Percentiles rank a stretch among this genome's conserved stretches.
phyloP scores from a whole-genome alignment of 2,797 vertebrate species.

The Ambastaia sidthimunki region DNA sequence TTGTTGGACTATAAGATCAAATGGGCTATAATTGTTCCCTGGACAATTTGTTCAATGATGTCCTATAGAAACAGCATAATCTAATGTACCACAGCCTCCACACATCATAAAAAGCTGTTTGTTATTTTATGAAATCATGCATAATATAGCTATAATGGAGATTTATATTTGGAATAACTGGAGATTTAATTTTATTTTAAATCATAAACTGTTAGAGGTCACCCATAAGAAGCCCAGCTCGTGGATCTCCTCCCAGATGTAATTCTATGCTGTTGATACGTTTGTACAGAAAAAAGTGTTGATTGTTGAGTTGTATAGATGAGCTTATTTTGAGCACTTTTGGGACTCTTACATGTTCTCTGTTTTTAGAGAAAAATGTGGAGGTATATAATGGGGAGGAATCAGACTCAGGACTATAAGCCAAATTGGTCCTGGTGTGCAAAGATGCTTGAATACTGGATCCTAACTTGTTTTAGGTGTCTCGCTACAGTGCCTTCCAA shows the following conservation, averaged over 20 bases:
- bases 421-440: slow-evolving; percentile 15
- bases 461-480: slow-evolving; percentile 5
- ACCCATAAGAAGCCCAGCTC: background rate
- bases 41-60: background rate
- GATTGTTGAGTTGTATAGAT: slow-evolving; percentile 32
- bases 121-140: slow-evolving; percentile 24
- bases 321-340: slow-evolving; percentile 39
- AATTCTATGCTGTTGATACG: slow-evolving; percentile 31
- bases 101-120: slow-evolving; percentile 26
- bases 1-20: slow-evolving; percentile 14
- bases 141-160: no score
- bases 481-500: slow-evolving; percentile 31
- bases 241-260: background rate
- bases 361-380: slow-evolving; percentile 43
- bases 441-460: slow-evolving; percentile 42
- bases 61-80: background rate
- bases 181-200: slow-evolving; percentile 48
- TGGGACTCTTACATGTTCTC: slow-evolving; percentile 32
- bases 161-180: slow-evolving; percentile 65
- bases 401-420: background rate
- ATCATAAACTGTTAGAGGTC: slow-evolving; percentile 1
- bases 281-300: slow-evolving; percentile 25
- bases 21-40: slow-evolving; percentile 13
- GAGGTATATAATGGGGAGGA: slow-evolving; percentile 19
- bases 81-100: slow-evolving; percentile 1